Evolutionary conservation across 1,140 invertebrate species (phyloP).

Genomic region (Halesus radiatus): DNA sequence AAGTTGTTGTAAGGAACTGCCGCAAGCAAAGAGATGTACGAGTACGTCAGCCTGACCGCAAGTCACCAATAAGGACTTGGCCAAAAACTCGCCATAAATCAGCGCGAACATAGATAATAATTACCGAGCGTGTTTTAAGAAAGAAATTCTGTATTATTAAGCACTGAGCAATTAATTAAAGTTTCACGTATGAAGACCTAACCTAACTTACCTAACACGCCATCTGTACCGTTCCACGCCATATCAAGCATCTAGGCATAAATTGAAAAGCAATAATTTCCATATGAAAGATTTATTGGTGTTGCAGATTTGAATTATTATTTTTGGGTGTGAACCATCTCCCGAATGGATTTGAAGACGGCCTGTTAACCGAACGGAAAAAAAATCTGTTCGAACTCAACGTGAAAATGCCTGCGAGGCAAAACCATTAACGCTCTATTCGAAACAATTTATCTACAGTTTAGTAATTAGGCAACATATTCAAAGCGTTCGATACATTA

Average conservation of each 20-base stretch:
- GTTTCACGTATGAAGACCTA: conserved; percentile 7
- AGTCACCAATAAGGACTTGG: background rate
- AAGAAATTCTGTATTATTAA: conserved; percentile 4
- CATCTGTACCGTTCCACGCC: conserved; percentile 12
- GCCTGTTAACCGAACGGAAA: background rate
- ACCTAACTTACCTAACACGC: conserved; percentile 1
- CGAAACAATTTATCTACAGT: conserved; percentile 36
- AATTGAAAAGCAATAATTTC: conserved; percentile 43
- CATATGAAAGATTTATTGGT: conserved; percentile 34
- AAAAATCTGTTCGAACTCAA: background rate
- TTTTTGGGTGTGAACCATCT: conserved; percentile 40
- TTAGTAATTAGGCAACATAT: conserved; percentile 30
- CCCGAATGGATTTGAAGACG: background rate
- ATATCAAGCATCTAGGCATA: conserved; percentile 19
- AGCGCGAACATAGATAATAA: conserved; percentile 11
- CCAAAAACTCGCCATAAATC: conserved; percentile 13
- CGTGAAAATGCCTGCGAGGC: background rate
- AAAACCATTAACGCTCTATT: conserved; percentile 35
- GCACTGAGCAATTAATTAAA: conserved; percentile 27
- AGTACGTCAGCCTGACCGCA: too few species aligned
- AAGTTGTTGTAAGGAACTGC: too few species aligned
- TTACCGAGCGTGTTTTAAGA: conserved; percentile 22
- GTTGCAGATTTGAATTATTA: conserved; percentile 39
- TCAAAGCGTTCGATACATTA: conserved; percentile 24
- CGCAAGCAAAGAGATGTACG: too few species aligned